Conservation (phyloP, 2,797 vertebrate genomes). For the Pseudotriccus pelzelni region DNA sequence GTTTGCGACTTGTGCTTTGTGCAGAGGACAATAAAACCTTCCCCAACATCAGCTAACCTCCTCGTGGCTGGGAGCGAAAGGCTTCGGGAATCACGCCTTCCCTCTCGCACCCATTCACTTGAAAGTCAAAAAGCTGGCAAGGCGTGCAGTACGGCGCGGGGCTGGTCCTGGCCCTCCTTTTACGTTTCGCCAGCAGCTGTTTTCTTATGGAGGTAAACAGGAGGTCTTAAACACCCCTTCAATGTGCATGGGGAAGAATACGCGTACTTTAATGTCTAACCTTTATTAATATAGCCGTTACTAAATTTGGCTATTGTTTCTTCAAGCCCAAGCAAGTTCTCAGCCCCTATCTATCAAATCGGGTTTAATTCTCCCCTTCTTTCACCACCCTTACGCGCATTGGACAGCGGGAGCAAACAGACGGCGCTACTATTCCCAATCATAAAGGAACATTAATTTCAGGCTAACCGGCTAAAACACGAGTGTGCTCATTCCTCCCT, state of each 20-base stretch:
- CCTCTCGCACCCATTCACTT: neutral
- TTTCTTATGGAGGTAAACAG: neutral
- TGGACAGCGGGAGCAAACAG: conserved; percentile 28
- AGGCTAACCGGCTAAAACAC: neutral
- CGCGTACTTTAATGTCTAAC: neutral
- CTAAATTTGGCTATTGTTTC: neutral
- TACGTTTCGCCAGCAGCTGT: neutral
- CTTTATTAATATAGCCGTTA: neutral
- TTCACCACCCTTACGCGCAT: neutral
- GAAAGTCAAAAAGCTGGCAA: neutral
- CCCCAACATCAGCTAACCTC: conserved; percentile 12
- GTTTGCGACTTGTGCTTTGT: conserved; percentile 57
- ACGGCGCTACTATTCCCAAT: conserved; percentile 4
- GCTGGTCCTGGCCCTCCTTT: conserved; percentile 3
- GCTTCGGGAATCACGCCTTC: neutral
- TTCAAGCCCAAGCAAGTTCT: neutral
- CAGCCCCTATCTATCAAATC: neutral
- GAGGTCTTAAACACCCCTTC: neutral
- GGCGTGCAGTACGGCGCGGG: neutral
- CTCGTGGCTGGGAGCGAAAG: conserved; percentile 13
- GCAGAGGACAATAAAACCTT: conserved; percentile 37
- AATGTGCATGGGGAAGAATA: neutral
- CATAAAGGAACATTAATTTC: conserved; percentile 2
- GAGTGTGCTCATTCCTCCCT: neutral
- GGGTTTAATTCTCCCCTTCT: conserved; percentile 9